Evolutionary conservation across 2,113 vertebrate species (phyloP), one percentile per base, ranked within the genome.

Genomic region (Callospermophilus lateralis): DNA sequence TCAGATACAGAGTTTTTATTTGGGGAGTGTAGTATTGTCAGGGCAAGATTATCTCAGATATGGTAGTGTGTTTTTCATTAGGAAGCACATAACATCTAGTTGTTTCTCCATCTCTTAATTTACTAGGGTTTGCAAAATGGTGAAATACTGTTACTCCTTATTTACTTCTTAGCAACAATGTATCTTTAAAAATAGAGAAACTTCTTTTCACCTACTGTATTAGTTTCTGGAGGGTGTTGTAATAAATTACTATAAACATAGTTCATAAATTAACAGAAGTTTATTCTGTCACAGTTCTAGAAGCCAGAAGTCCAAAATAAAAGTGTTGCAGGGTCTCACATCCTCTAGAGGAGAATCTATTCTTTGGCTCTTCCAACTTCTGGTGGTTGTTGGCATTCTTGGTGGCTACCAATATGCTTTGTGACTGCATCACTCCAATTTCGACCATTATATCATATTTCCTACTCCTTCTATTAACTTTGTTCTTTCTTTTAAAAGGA

Each of bases 81-180:
- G 77, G 48, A 68, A 39, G 32, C 32, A 58, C 26, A 58, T 32
- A 67, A 19, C 53, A 45, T 67, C 55, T 79, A 32, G 34, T 55
- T 53, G 32, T 79, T 96, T 80, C 32, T 34, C 51, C 78, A 34
- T 74, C 26, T 83, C 68, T 87, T 72, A 85, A 74, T 84, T 90
- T 45, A 85, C 67, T 85, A 37, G 51, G 20, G 20, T 32, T 68
- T 68, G 67, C 37, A 61, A 81, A 58, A 74, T 26, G 24, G 12
- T 32, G 32, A 55, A 45, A 39, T 32, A 45, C 15, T 92, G 58
- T 48, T n/a, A 76, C 70, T 84, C 51, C 63, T 93, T 39, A 77
- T 77, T 77, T 2, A 2, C 58, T 92, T 88, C 58, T 51, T 88
- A 83, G 37, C 19, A 15, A 48, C n/a, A 74, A 37, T 45, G 34